phyloP scores from a whole-genome alignment of 2,888 invertebrate genomes.

The Notodromas monacha region DNA sequence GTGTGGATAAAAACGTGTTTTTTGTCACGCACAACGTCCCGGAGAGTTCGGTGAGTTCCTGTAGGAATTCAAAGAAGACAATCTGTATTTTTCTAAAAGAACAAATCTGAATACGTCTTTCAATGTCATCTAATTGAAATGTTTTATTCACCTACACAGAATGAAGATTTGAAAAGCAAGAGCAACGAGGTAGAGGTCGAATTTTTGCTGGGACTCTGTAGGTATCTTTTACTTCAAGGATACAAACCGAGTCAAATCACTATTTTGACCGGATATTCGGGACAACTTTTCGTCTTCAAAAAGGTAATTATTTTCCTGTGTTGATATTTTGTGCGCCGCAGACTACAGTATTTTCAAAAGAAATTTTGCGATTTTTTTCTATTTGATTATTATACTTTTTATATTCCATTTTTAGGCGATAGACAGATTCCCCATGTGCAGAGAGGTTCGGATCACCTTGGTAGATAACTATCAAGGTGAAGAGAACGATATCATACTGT shows the following conservation, averaged over 20 bases:
- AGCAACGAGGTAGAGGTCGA: slow-evolving; percentile 21
- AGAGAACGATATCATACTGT: slow-evolving; percentile 38
- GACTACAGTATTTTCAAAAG: not conserved
- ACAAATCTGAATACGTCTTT: too few relatives aligned
- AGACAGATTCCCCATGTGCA: slow-evolving; percentile 13
- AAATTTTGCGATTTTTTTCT: not conserved
- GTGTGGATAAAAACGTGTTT: slow-evolving; percentile 27
- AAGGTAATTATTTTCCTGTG: slow-evolving; percentile 18
- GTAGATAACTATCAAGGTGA: slow-evolving; percentile 53
- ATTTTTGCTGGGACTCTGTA: slow-evolving; percentile 26
- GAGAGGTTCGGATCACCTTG: slow-evolving; percentile 25
- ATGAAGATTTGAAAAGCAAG: not conserved
- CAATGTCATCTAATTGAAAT: not conserved
- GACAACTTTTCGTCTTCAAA: slow-evolving; percentile 27
- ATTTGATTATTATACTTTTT: not conserved
- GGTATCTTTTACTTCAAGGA: slow-evolving; percentile 26
- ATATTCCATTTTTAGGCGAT: not conserved
- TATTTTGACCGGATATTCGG: slow-evolving; percentile 34
- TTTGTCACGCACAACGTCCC: slow-evolving; percentile 28
- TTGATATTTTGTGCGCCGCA: too few relatives aligned
- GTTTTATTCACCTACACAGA: slow-evolving; percentile 6
- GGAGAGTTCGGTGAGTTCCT: slow-evolving; percentile 22
- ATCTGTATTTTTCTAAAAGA: too few relatives aligned
- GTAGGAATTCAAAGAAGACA: too few relatives aligned
- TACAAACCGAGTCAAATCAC: slow-evolving; percentile 29